Base-by-base conservation (phyloP, 2,113 vertebrate genomes). In the Sminthopsis crassicaudata region DNA sequence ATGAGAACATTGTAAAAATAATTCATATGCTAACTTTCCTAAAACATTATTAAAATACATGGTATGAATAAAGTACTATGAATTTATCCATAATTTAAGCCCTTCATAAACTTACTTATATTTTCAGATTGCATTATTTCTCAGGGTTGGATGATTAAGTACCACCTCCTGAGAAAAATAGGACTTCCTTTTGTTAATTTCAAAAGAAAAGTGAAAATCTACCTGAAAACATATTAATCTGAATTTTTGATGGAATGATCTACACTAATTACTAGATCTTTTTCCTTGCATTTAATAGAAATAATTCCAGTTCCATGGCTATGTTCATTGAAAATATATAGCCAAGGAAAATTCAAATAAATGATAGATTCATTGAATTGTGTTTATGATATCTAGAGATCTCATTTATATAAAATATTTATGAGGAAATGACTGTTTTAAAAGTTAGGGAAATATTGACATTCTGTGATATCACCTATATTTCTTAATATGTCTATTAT, bases 41-140 rank as follows among this genome's bases (percentile, higher is more conserved):
- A 57, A 94, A 89, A 46, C 36, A 30, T 42, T 67, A 46, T 89
- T 50, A 97, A 95, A 93, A 46, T 92, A 10, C 51, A 84, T 89
- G 46, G 67, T 10, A 91, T 89, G 53, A 95, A 91, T 23, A 12
- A 26, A 88, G 67, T 89, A 67, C 53, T 92, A 51, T 93, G 0
- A 10, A 89, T 93, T 91, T 84, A 94, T 94, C 57, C 76, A 60
- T 52, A 24, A 95, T 90, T 25, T 94, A 92, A 94, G 7, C 14
- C 46, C 91, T 93, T 89, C 10, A 4, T 84, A 93, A 42, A 46
- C 0, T 19, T 30, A 89, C 50, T 95, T 60, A 6, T 42, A 92
- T 94, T 94, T 94, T 90, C 26, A 90, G 14, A 12, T 92, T 94
- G 16, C 90, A 53, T 53, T 93, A 36, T 90, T 95, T 53, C 53